These are phyloP conservation scores for Tachina lurida DNA, from an alignment of 2,888 invertebrate genomes.

Conservation along the genomic window DNA sequence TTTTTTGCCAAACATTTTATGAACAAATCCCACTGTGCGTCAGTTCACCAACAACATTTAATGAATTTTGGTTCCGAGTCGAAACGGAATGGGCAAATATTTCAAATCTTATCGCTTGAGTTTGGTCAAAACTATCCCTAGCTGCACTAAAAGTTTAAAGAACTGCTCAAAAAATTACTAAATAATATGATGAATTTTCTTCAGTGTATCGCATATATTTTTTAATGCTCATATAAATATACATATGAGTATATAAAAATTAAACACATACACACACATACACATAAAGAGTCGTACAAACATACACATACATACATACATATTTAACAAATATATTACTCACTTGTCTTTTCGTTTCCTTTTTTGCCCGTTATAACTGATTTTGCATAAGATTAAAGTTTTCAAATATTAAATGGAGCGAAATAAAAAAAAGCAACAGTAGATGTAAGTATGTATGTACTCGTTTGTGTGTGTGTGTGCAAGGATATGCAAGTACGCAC, in stretches of 20 bases:
- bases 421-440: constrained; percentile 3
- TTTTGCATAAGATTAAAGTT: constrained; percentile 63
- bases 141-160: too few relatives aligned
- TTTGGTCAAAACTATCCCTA: too few relatives aligned
- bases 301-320: neutral
- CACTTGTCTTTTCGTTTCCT: constrained; percentile 42
- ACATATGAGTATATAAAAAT: constrained; percentile 14
- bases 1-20: too few relatives aligned
- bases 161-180: too few relatives aligned
- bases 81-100: too few relatives aligned
- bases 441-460: constrained; percentile 1
- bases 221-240: constrained; percentile 6
- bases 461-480: neutral
- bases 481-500: neutral
- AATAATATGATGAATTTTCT: neutral
- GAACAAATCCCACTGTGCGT: too few relatives aligned
- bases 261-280: neutral
- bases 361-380: constrained; percentile 41
- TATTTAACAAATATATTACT: constrained; percentile 42
- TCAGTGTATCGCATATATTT: neutral
- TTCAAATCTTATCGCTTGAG: too few relatives aligned
- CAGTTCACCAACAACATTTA: too few relatives aligned
- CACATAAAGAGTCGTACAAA: too few relatives aligned
- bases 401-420: constrained; percentile 60
- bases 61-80: too few relatives aligned